These are phyloP conservation scores for Galagoides demidoff DNA, from an alignment of 2,797 vertebrate species.

Conservation along the genomic window DNA sequence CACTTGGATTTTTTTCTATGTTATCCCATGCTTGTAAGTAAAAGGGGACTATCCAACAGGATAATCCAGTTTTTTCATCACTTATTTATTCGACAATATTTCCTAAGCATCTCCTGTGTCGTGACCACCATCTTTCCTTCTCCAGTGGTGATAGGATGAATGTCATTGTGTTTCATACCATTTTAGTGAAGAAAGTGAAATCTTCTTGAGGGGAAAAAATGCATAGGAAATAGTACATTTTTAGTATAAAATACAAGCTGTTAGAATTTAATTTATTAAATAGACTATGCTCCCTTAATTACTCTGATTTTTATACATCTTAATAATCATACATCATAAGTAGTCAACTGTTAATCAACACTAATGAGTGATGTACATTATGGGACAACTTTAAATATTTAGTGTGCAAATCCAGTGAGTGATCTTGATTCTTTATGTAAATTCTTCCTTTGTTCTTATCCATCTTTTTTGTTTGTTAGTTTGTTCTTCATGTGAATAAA, in stretches of 20 bases:
- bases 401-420: not conserved
- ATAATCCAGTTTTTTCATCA: not conserved
- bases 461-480: not conserved
- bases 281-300: not conserved
- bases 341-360: not conserved
- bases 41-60: not conserved
- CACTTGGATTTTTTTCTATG: not conserved
- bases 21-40: not conserved
- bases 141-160: not conserved
- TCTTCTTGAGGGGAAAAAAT: not conserved
- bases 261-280: not conserved
- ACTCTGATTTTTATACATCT: not conserved
- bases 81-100: not conserved
- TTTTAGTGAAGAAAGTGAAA: not conserved
- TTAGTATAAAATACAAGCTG: not conserved
- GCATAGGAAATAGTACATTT: not conserved
- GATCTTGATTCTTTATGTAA: not conserved
- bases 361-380: not conserved
- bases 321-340: not conserved
- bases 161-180: not conserved
- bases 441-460: not conserved
- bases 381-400: not conserved
- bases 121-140: not conserved
- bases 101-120: not conserved
- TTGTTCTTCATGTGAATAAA: not conserved